phyloP scores from a whole-genome alignment of 2,888 invertebrate genomes.

The Eristalis arbustorum region DNA sequence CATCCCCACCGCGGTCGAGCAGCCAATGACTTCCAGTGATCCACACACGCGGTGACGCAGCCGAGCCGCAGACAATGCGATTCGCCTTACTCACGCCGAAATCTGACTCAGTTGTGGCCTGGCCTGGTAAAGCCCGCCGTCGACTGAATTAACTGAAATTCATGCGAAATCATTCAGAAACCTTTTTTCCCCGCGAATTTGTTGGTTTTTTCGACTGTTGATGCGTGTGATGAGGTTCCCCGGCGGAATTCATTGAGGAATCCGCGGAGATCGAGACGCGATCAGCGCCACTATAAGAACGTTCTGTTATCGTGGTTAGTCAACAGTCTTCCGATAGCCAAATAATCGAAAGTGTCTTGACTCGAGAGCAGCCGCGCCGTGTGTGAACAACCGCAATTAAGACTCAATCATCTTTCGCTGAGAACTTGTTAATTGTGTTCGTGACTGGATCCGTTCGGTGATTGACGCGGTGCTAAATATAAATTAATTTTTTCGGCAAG shows the following conservation, averaged over 20 bases:
- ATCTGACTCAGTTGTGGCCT: background rate
- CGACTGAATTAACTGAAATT: background rate
- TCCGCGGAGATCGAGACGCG: background rate
- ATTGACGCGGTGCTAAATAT: conserved; percentile 32
- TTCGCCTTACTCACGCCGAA: background rate
- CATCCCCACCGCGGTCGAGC: background rate
- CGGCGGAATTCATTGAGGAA: conserved; percentile 10
- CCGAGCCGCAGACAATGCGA: background rate
- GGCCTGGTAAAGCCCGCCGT: background rate
- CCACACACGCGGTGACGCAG: background rate
- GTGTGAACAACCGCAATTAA: background rate
- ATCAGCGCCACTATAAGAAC: conserved; percentile 35
- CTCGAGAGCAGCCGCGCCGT: background rate
- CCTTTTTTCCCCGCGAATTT: background rate
- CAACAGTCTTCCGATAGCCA: conserved; percentile 35
- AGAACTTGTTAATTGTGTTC: conserved; percentile 17
- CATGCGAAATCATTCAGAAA: background rate
- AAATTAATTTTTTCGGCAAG: conserved; percentile 22
- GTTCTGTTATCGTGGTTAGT: conserved; percentile 15
- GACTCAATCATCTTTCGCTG: background rate
- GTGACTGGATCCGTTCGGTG: background rate
- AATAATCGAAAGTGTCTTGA: conserved; percentile 11
- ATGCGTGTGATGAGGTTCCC: background rate
- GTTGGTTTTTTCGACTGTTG: background rate
- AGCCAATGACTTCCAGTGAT: background rate